These are phyloP conservation scores for Lophotis ruficrista DNA, from an alignment of 2,113 vertebrate genomes.

Conservation along the genomic window DNA sequence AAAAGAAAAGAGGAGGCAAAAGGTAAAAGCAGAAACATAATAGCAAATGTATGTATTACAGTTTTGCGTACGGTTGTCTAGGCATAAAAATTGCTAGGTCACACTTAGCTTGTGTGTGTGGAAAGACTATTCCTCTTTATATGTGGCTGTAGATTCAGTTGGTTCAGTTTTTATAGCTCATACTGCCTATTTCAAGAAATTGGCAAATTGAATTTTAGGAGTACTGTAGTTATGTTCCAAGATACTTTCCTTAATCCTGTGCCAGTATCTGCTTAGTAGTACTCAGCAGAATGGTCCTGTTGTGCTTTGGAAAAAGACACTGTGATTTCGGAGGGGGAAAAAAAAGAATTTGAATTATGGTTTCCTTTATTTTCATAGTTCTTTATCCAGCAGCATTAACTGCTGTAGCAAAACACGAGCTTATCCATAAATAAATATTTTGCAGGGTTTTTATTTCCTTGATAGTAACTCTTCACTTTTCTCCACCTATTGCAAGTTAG, in stretches of 20 bases:
- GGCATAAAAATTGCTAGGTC: not conserved
- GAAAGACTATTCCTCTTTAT: not conserved
- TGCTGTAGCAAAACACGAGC: not conserved
- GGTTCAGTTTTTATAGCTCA: not conserved
- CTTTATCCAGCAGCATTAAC: not conserved
- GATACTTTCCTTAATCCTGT: not conserved
- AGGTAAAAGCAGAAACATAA: conserved; percentile 68
- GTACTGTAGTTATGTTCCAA: not conserved
- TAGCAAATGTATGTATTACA: not conserved
- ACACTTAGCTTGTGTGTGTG: not conserved
- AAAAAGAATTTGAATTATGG: not conserved
- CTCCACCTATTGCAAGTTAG: not conserved
- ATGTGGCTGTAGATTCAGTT: not conserved
- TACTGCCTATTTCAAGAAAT: not conserved
- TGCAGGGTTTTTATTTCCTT: not conserved
- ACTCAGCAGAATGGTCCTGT: not conserved
- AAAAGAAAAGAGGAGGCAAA: conserved; percentile 89
- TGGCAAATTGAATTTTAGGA: not conserved
- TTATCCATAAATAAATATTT: not conserved
- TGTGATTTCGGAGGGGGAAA: not conserved
- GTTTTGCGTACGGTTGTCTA: not conserved
- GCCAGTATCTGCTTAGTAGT: not conserved
- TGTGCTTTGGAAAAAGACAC: not conserved
- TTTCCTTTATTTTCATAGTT: not conserved
- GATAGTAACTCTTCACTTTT: not conserved